phyloP scores from a whole-genome alignment of 2,797 vertebrate species.

The Epinephelus coioides region DNA sequence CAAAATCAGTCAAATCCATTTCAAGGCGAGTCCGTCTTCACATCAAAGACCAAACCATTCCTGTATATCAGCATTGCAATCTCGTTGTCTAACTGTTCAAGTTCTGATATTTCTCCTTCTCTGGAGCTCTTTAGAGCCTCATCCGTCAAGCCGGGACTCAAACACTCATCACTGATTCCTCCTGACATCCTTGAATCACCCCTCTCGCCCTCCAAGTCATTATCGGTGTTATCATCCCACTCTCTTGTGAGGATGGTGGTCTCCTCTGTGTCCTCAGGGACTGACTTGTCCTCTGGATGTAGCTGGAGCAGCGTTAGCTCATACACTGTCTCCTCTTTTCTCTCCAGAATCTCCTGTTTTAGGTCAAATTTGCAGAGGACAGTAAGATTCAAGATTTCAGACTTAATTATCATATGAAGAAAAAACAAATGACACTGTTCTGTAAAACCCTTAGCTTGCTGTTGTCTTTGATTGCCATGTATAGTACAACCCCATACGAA shows the following conservation, averaged over 20 bases:
- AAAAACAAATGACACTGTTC: not conserved
- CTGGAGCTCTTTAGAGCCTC: constrained; percentile 28
- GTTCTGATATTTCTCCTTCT: constrained; percentile 33
- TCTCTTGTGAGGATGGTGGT: not conserved
- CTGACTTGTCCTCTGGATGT: constrained; percentile 26
- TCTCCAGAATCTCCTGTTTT: constrained; percentile 60
- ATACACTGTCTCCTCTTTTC: constrained; percentile 69
- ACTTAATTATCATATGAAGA: not conserved
- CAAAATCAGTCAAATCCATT: not conserved
- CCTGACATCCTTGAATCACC: constrained; percentile 26
- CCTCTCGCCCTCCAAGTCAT: constrained; percentile 18
- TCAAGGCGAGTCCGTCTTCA: constrained; percentile 62
- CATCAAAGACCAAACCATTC: constrained; percentile 78
- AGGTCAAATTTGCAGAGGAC: constrained; percentile 24
- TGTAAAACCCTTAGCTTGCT: not conserved
- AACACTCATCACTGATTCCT: constrained; percentile 26
- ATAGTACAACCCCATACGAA: no score
- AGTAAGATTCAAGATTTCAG: not conserved
- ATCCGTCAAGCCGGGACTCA: constrained; percentile 32
- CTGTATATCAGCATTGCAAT: constrained; percentile 71
- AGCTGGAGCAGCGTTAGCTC: constrained; percentile 54
- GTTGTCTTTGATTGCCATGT: not conserved
- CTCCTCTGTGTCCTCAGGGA: constrained; percentile 31
- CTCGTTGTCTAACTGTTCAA: constrained; percentile 60
- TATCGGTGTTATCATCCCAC: not conserved